Conservation (phyloP, 2,797 vertebrate genomes). For the Hapalemur alaotrensis region DNA sequence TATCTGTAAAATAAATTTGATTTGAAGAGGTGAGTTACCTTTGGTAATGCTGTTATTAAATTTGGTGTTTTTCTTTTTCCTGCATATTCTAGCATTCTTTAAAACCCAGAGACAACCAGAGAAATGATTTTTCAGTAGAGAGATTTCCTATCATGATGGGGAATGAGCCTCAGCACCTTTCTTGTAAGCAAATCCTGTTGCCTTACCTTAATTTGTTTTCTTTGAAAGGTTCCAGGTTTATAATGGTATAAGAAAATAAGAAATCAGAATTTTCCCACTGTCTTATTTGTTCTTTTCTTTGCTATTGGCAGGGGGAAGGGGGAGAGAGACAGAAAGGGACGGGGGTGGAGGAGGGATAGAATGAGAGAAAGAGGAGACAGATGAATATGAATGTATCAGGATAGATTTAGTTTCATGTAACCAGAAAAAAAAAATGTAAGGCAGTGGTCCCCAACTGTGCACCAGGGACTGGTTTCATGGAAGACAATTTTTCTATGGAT, state of each 20-base stretch:
- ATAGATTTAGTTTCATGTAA: not conserved
- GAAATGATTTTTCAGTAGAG: not conserved
- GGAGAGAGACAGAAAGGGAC: accelerated
- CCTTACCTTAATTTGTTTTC: not conserved
- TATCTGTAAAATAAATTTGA: conserved; percentile 2
- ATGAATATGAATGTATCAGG: not conserved
- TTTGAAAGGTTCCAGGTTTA: not conserved
- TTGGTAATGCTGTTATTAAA: not conserved
- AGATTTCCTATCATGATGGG: not conserved
- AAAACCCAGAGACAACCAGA: not conserved
- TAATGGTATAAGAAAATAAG: not conserved
- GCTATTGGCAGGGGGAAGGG: not conserved
- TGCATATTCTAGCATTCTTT: not conserved
- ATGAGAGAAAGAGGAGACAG: not conserved
- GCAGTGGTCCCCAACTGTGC: not conserved
- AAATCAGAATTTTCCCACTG: not conserved
- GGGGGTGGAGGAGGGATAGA: accelerated
- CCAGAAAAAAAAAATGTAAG: not conserved
- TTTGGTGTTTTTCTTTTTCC: not conserved
- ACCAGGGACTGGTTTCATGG: too few species aligned
- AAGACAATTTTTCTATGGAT: too few species aligned
- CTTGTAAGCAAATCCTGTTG: not conserved
- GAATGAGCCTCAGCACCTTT: not conserved
- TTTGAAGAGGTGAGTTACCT: not conserved
- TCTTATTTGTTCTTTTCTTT: not conserved